Evolutionary conservation across 2,113 vertebrate genomes (phyloP), one percentile per base, ranked within the genome.

Genomic region (Sebastes schlegelii): DNA sequence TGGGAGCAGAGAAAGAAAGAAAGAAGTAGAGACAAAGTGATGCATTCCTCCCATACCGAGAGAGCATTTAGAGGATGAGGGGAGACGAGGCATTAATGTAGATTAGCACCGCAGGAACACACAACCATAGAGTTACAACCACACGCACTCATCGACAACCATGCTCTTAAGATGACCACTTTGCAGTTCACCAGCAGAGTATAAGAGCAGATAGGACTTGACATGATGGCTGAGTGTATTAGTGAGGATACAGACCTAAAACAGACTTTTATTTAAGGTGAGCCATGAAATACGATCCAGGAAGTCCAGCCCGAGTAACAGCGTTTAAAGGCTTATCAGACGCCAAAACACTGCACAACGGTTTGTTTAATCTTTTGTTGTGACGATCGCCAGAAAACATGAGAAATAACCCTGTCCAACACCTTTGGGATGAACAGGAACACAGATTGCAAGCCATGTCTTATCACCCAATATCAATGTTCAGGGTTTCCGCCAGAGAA

Each of bases 1-100:
- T 86, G 84, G 81, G 71, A 78, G 57, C 7, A 3, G 42, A 51
- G 75, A 52, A 16, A 51, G 70, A 52, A 52, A 57, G 46, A 77
- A 60, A 72, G 85, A 46, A 43, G 85, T 13, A 60, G 73, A 89
- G 79, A 86, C 70, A 88, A 87, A 88, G 87, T 80, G 86, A 62
- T 78, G 84, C 85, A 92, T 92, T 91, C 91, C 85, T 90, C 51
- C 45, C 84, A 87, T 90, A 57, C 78, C 84, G 10, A 64, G 66
- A 54, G 26, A 75, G 89, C 74, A 34, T 89, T 92, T 87, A 89
- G 51, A 80, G 85, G 84, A 84, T 42, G 83, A 89, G 81, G 74
- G 19, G 62, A 79, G 79, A 89, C 51, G 11, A 77, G 77, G 84
- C 77, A 65, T 84, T 89, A 90, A 77, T 45, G 80, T 69, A 92